Base-by-base conservation (phyloP, 92 coral and sea anemone genomes). In the Muricea muricata region DNA sequence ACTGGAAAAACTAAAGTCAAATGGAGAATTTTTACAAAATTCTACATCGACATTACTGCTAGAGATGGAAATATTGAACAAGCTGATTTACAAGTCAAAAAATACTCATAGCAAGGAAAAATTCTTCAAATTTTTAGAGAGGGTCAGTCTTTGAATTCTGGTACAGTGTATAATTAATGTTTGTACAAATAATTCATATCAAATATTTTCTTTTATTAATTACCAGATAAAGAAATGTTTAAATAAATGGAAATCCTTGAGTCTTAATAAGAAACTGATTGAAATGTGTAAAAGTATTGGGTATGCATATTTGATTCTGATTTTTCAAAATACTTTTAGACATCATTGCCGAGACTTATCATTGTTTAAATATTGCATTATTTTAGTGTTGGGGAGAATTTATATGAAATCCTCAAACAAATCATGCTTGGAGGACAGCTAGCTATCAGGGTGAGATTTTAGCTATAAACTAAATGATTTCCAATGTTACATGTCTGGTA, bases 21-120 rank as follows among this genome's bases (percentile, higher is more conserved):
- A 28, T 33, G 71, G 52, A 56, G 46, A 78, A 25, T 3, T 0
- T 55, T 56, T 78, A n/a, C 69, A 34, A 32, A n/a, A 29, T 13
- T 57, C 83, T 11, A 79, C 77, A 15, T 63, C 87, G 42, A 79
- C 81, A 8, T 55, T 94, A 42, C 86, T 97, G 96, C 52, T 78
- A 57, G 91, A 96, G 71, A 84, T 73, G 83, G 79, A 83, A 42
- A 76, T 89, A 15, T 42, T 96, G 70, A 78, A 90, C 50, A 80
- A 85, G 39, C 83, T 96, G 63, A 67, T 92, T 40, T 93, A 96
- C 88, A 93, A 93, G 74, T 81, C 87, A 32, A 92, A 91, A 40
- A 96, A 93, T 90, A 93, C 92, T 54, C 99, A 93, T 73, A 81
- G 92, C 42, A 89, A 90, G 45, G 97, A 96, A 65, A 93, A 92